phyloP scores from a whole-genome alignment of 2,113 vertebrate genomes.

The Barnardius zonarius region DNA sequence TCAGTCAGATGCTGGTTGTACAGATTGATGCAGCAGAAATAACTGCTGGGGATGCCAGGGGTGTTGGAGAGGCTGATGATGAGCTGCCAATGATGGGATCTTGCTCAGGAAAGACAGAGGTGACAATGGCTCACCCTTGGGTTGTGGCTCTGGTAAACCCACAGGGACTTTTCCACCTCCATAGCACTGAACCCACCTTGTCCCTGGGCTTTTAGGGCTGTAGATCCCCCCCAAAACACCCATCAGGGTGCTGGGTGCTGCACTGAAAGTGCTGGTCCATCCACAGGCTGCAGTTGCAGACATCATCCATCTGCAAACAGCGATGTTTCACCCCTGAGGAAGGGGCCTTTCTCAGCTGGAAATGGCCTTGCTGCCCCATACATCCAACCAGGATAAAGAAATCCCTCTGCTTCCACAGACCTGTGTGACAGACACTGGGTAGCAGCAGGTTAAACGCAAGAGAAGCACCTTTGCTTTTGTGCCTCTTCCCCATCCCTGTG shows the following conservation, averaged over 20 bases:
- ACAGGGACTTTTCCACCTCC: not conserved
- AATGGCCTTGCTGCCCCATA: not conserved
- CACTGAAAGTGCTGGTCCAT: not conserved
- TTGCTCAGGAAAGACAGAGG: not conserved
- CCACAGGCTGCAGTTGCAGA: not conserved
- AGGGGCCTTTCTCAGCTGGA: not conserved
- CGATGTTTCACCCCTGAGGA: not conserved
- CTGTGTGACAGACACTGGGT: accelerated
- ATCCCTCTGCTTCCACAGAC: not conserved
- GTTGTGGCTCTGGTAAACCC: not conserved
- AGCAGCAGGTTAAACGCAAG: not conserved
- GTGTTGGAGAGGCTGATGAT: not conserved
- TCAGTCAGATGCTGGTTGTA: accelerated
- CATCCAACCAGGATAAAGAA: not conserved
- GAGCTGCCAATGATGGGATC: not conserved
- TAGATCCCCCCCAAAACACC: not conserved
- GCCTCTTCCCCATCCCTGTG: not conserved
- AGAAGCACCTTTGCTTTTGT: not conserved
- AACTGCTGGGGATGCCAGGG: not conserved
- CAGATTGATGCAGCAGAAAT: not conserved
- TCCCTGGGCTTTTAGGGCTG: not conserved
- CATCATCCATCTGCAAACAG: not conserved
- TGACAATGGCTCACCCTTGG: accelerated
- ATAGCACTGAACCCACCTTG: not conserved
- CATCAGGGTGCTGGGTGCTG: accelerated